A percentile compares a stretch with the other conserved stretches of the same genome.
phyloP scores from a whole-genome alignment of 2,888 invertebrate species.

The Pseudococcus longispinus region DNA sequence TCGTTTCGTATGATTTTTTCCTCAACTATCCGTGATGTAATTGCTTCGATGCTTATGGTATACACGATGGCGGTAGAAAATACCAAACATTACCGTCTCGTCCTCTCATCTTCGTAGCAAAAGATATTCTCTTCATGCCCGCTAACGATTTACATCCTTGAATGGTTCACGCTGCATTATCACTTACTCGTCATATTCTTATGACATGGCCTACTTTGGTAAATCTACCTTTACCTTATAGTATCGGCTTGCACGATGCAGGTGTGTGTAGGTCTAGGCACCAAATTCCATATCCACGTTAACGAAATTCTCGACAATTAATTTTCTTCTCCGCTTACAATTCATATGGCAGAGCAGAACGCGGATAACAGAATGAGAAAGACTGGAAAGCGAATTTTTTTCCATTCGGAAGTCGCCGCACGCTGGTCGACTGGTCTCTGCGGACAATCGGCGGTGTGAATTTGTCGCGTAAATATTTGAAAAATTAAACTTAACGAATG shows the following conservation, averaged over 20 bases:
- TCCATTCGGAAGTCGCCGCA: not conserved
- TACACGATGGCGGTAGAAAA: not conserved
- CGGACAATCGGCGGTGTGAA: not conserved
- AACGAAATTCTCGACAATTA: not conserved
- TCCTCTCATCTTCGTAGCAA: not conserved
- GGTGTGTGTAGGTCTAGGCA: not conserved
- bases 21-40: no score
- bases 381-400: not conserved
- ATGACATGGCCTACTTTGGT: conserved; percentile 3
- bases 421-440: not conserved
- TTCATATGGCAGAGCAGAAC: no score
- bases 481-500: not conserved
- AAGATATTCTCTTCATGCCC: not conserved
- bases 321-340: not conserved
- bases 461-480: not conserved
- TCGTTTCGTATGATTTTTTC: no score
- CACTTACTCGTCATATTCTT: conserved; percentile 6
- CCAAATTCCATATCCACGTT: not conserved
- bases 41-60: not conserved
- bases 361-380: not conserved
- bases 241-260: not conserved
- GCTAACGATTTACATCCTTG: not conserved
- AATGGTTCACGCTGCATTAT: conserved; percentile 11
- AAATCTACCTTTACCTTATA: not conserved
- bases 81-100: not conserved